Evolutionary conservation across 2,113 vertebrate genomes (phyloP), one percentile per base, ranked within the genome.

Genomic region (Oncorhynchus gorbuscha): DNA sequence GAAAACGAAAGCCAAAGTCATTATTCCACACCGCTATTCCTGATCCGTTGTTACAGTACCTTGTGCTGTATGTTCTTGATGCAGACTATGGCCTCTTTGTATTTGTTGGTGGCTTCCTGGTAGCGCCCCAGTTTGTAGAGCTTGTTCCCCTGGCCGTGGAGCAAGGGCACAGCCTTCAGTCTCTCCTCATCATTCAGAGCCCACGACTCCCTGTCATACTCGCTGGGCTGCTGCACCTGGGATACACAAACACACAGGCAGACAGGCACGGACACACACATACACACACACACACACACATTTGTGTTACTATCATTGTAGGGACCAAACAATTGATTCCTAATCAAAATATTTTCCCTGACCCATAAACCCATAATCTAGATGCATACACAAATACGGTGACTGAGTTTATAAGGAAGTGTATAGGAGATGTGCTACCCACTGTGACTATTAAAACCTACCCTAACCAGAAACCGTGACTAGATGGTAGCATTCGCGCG

Each of bases 181-280:
- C 92, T 92, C 90, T 97, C 96, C 3, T 86, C 75, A 7, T 95
- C 93, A 30, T 66, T 96, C 89, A 96, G 76, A 35, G 93, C 95
- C 96, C 96, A 96, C 0, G 95, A 92, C 86, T 97, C 96, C 78
- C 95, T 90, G 87, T 93, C 87, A 84, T 97, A 97, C 83, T 95
- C 93, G 14, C 88, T 93, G 0, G 94, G 94, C 75, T 94, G 92
- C 79, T 94, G 92, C 4, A 94, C 94, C 95, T 96, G 80, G 11
- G 75, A 20, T 20, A 32, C 22, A 59, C 61, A 72, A 30, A 69
- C 69, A 72, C 45, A 69, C 69, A 72, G 8, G 45, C 49, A 82
- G 7, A 76, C 28, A 75, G 28, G 75, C 12, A 18, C 76, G 18
- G 55, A 70, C 72, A 74, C 18, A 65, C 58, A 71, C 22, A 22